Evolutionary conservation across 2,797 vertebrate genomes (phyloP).

Genomic region (Sciaenops ocellatus): DNA sequence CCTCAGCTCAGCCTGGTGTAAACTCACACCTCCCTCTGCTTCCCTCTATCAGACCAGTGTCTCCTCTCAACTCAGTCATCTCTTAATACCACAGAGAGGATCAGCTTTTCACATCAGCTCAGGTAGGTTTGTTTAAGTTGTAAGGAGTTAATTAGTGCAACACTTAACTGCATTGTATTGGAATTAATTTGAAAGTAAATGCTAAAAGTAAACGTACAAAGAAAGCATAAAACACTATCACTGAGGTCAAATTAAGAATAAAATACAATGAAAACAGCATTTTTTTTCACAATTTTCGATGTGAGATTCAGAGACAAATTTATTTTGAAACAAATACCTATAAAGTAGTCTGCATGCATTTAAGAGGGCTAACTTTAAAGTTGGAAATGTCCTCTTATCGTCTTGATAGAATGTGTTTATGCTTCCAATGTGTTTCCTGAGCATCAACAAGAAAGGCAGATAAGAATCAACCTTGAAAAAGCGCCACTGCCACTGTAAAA

Average conservation of each 20-base stretch:
- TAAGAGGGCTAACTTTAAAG: not conserved
- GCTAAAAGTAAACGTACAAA: too few species aligned
- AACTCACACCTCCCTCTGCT: constrained; percentile 49
- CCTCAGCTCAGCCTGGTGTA: constrained; percentile 52
- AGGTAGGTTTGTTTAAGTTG: constrained; percentile 59
- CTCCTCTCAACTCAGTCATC: constrained; percentile 42
- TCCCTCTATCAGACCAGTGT: constrained; percentile 49
- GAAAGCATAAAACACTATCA: too few species aligned
- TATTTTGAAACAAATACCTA: not conserved
- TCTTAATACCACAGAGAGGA: constrained; percentile 27
- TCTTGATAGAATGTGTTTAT: not conserved
- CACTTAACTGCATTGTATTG: not conserved
- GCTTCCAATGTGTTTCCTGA: not conserved
- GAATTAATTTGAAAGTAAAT: too few species aligned
- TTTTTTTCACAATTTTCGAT: not conserved
- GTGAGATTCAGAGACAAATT: not conserved
- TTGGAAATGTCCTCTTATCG: not conserved
- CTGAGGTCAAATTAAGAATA: not conserved
- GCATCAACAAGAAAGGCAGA: not conserved
- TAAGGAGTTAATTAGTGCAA: not conserved
- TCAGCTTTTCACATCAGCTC: not conserved
- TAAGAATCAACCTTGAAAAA: constrained; percentile 13
- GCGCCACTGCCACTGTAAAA: not conserved
- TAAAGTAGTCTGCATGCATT: not conserved
- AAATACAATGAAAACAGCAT: not conserved